These are phyloP conservation scores for Epinotia brunnichana DNA, from an alignment of 2,888 invertebrate genomes.

Conservation along the genomic window DNA sequence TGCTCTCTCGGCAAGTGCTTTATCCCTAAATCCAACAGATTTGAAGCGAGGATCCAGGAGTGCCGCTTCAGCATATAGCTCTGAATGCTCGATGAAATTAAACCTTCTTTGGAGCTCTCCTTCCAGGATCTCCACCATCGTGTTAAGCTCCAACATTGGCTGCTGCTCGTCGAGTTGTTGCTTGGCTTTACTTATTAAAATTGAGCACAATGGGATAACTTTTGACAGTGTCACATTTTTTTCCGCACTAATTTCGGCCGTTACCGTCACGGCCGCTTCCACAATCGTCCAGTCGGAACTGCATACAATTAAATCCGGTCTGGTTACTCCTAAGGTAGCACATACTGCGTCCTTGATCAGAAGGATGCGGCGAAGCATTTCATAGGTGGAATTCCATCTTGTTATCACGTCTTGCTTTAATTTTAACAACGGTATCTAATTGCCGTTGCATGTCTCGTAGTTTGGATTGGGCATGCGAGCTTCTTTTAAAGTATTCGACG, in stretches of 20 bases:
- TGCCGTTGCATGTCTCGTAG: slow-evolving; percentile 14
- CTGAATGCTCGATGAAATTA: not conserved
- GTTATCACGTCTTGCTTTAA: slow-evolving; percentile 33
- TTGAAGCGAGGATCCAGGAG: not conserved
- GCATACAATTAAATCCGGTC: slow-evolving; percentile 39
- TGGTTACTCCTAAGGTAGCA: slow-evolving; percentile 34
- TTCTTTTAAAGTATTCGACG: not conserved
- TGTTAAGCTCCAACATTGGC: not conserved
- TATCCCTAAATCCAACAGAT: too few relatives aligned
- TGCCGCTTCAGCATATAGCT: not conserved
- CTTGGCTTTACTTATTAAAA: not conserved
- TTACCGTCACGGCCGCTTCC: slow-evolving; percentile 12
- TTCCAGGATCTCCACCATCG: too few relatives aligned
- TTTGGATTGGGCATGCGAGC: slow-evolving; percentile 5
- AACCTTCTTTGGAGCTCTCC: not conserved
- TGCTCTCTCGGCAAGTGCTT: too few relatives aligned
- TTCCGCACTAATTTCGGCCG: slow-evolving; percentile 1
- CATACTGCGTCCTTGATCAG: slow-evolving; percentile 22
- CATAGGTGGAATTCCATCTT: too few relatives aligned
- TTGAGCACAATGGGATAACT: too few relatives aligned
- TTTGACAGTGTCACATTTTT: not conserved
- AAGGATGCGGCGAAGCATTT: slow-evolving; percentile 13
- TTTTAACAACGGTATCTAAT: slow-evolving; percentile 4
- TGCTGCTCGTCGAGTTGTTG: not conserved
- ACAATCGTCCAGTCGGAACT: slow-evolving; percentile 36